Evolutionary conservation across 2,113 vertebrate species (phyloP), one percentile per base, ranked within the genome.

Genomic region (Sminthopsis crassicaudata): DNA sequence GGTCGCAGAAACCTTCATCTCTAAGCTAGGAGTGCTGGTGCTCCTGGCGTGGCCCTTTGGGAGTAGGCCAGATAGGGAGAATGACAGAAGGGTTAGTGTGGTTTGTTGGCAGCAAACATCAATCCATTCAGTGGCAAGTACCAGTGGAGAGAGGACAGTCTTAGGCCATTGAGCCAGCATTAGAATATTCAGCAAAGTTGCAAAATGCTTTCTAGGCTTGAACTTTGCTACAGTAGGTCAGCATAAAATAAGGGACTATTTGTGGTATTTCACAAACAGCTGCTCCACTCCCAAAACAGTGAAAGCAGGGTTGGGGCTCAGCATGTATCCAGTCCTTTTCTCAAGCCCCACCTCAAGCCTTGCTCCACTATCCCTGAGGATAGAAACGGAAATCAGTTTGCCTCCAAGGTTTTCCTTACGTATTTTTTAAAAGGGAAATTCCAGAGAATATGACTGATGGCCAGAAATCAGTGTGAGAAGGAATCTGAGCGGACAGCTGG

Each of bases 371-470:
- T 30, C 48, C 89, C 67, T 8, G 19, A 84, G 67, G 67, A 84
- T 2, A 23, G n/a, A 84, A 22, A 19, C 42, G 6, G 67, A 84
- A 23, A 84, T 5, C 0, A 19, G 24, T 19, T 42, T 90, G 24
- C 94, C 46, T 97, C 60, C 51, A 93, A 94, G 93, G 27, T 19
- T 2, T 30, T 23, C 60, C 52, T 6, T 90, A 51, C 93, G 27
- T 89, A 46, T 95, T 96, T 96, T 90, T 46, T 53, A 48, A 55
- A 92, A 93, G 46, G 91, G 57, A 91, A 93, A 89, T 94, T 91
- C 92, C 92, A 89, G 1, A 42, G 30, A 36, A 19, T 42, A 23
- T 84, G n/a, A 84, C 36, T 84, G 19, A 84, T 42, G n/a, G n/a
- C 14, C 19, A 84, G 67, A 84, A 84, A 84, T 84, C n/a, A 42